phyloP scores from a whole-genome alignment of 2,888 invertebrate species.

The Pristionchus mayeri region DNA sequence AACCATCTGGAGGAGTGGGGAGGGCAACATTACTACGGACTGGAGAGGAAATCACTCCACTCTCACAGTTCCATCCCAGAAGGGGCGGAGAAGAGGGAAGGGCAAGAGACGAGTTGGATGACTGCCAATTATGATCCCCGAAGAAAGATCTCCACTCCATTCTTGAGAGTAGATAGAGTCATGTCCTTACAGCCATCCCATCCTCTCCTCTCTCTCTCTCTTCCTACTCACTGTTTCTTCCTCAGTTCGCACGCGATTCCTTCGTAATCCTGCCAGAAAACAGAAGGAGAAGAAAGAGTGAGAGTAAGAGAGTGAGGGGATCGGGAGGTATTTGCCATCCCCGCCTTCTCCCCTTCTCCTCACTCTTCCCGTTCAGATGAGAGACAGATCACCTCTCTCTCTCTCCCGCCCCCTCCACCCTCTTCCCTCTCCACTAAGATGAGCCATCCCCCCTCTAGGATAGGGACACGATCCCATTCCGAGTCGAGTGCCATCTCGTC shows the following conservation, averaged over 20 bases:
- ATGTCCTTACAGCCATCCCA: background rate
- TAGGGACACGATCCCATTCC: slow-evolving; percentile 45
- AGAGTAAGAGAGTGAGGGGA: background rate
- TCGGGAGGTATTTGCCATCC: slow-evolving; percentile 35
- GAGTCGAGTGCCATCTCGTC: background rate
- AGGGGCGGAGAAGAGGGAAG: background rate
- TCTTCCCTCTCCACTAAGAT: background rate
- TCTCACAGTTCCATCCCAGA: background rate
- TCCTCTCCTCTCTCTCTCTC: background rate
- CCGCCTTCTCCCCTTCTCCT: background rate
- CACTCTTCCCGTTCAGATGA: slow-evolving; percentile 23
- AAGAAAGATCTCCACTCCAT: no score
- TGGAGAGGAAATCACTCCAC: background rate
- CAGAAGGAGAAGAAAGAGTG: slow-evolving; percentile 17
- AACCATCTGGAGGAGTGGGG: slow-evolving; percentile 31
- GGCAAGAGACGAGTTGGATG: no score
- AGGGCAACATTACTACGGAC: background rate
- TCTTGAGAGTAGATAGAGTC: background rate
- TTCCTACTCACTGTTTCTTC: slow-evolving; percentile 29
- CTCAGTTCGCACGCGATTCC: slow-evolving; percentile 24
- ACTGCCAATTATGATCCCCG: no score
- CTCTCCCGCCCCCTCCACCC: slow-evolving; percentile 37
- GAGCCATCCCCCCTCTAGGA: slow-evolving; percentile 19
- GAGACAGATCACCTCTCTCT: slow-evolving; percentile 26
- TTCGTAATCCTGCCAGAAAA: slow-evolving; percentile 37